phyloP scores from a whole-genome alignment of 2,888 invertebrate genomes.

The Standfussiana lucernea region DNA sequence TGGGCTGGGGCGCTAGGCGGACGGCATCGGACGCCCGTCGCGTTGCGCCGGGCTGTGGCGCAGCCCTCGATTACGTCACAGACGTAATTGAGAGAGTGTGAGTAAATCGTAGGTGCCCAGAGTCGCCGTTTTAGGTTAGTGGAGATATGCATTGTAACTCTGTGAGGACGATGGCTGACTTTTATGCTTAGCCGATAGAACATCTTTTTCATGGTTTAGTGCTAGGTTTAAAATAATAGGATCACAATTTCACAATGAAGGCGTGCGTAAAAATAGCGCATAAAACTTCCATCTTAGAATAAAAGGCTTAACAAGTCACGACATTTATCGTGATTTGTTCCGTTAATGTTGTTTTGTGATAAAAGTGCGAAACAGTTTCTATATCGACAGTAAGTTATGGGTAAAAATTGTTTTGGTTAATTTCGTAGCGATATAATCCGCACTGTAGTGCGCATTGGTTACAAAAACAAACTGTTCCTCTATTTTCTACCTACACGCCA shows the following conservation, averaged over 20 bases:
- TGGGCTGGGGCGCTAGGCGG: conserved; percentile 55
- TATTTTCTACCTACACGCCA: conserved; percentile 15
- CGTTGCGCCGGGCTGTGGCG: conserved; percentile 30
- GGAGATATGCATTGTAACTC: conserved; percentile 24
- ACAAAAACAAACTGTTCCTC: background rate
- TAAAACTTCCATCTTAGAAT: background rate
- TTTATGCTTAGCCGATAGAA: background rate
- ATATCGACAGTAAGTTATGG: background rate
- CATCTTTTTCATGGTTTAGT: no score
- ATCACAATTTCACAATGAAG: no score
- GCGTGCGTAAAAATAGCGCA: background rate
- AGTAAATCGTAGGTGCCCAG: background rate
- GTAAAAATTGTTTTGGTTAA: background rate
- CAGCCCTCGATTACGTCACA: conserved; percentile 38
- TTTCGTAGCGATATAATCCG: no score
- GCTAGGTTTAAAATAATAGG: background rate
- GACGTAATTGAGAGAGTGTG: no score
- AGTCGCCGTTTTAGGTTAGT: background rate
- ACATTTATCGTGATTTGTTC: background rate
- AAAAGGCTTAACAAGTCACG: background rate
- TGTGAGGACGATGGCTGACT: conserved; percentile 10
- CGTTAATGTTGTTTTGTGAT: background rate
- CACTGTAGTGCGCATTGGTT: background rate
- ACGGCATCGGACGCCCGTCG: conserved; percentile 55
- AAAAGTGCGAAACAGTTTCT: background rate